Base-by-base conservation (phyloP, 2,113 vertebrate species). In the Gambusia affinis region DNA sequence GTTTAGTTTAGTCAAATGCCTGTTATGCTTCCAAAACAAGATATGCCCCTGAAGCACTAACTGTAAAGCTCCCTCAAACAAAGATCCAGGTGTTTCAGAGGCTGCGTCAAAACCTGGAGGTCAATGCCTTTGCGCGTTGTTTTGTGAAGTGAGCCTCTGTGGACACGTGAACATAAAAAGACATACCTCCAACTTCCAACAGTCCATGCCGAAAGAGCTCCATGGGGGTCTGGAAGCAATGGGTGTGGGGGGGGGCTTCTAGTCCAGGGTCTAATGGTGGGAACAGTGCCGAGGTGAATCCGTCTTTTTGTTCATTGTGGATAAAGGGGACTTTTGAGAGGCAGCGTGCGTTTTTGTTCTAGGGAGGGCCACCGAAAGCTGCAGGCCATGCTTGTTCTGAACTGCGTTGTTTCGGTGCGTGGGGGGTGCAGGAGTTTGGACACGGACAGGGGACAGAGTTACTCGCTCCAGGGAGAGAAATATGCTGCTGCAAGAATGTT, bases 251-350 rank as follows among this genome's bases (percentile, higher is more conserved):
- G 65, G 70, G 77, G 67, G 70, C 79, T 80, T 79, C 76, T 57
- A 29, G 85, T 84, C 81, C 81, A 31, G 70, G 75, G 84, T 78
- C 86, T 87, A 89, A 92, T 85, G 92, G 88, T 93, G 93, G 87
- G 91, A 94, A 93, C 84, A 69, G 84, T 82, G 81, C 31, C 54
- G 90, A 88, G 90, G 91, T 92, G 90, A 93, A 90, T 88, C 78
- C 82, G 73, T 76, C 84, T 91, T 93, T 93, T 92, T 92, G 89
- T 94, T 73, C 60, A 10, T 30, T 8, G 4, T 1, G 69, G 84
- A 93, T 91, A 94, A 94, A 93, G 87, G 83, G 84, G 73, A 73
- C 91, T 89, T 93, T 92, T 91, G 88, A 93, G 88, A 90, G 80
- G 79, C 84, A 75, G 78, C 72, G 79, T 83, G 88, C 85, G 85